Evolutionary conservation across 2,113 vertebrate genomes (phyloP).

Genomic region (Mus spicilegus): DNA sequence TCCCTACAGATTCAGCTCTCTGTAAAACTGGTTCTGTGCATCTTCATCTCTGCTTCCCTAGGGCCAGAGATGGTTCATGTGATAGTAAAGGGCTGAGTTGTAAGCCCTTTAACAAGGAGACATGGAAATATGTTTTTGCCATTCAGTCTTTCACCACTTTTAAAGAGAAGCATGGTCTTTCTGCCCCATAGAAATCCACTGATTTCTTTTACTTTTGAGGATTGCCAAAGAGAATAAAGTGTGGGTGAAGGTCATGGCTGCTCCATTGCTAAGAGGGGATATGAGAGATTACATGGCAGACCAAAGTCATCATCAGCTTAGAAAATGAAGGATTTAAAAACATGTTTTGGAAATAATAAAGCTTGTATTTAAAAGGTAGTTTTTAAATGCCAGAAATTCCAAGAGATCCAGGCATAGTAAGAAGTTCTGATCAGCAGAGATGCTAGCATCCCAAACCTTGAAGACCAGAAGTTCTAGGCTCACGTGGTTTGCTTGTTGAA

Average conservation of each 20-base stretch:
- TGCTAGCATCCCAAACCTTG: background rate
- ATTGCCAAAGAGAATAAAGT: background rate
- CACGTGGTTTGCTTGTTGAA: background rate
- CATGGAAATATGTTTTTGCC: background rate
- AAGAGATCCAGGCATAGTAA: background rate
- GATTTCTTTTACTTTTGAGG: background rate
- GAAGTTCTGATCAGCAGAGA: background rate
- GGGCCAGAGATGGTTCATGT: background rate
- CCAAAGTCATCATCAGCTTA: background rate
- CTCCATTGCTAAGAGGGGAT: background rate
- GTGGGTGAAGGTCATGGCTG: background rate
- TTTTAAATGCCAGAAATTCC: background rate
- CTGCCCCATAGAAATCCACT: background rate
- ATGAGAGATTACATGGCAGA: background rate
- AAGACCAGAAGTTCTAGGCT: background rate
- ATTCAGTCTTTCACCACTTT: background rate
- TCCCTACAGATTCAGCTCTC: background rate
- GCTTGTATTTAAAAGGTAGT: background rate
- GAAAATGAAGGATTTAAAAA: background rate
- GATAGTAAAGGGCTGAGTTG: background rate
- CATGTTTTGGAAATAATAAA: background rate
- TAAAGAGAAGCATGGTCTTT: background rate
- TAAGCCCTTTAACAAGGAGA: background rate
- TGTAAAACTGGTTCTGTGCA: background rate
- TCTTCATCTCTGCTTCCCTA: background rate